Evolutionary conservation across 2,113 vertebrate species (phyloP).

Genomic region (Cyprinodon brontotheroides): DNA sequence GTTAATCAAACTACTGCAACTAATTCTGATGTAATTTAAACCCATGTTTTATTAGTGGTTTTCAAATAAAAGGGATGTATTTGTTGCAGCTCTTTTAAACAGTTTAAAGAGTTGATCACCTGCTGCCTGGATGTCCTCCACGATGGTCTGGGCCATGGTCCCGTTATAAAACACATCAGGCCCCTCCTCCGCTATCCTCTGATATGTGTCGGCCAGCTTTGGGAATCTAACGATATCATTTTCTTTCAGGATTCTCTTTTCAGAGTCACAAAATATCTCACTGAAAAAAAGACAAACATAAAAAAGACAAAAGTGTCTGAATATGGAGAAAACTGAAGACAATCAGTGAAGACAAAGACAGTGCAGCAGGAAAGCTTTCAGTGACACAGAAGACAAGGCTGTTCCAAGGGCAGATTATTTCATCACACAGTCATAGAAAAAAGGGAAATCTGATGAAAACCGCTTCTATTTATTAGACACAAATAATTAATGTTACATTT

Average conservation of each 20-base stretch:
- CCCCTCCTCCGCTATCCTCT: conserved; percentile 88
- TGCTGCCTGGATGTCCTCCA: conserved; percentile 85
- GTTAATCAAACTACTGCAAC: no score
- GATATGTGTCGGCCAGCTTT: conserved; percentile 86
- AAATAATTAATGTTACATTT: not conserved
- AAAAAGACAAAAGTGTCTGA: not conserved
- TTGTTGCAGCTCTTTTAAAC: not conserved
- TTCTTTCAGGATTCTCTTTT: conserved; percentile 85
- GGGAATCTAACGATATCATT: conserved; percentile 86
- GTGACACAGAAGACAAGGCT: not conserved
- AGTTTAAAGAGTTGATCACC: conserved; percentile 63
- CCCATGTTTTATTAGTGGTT: not conserved
- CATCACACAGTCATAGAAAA: not conserved
- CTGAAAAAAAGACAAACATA: conserved; percentile 50
- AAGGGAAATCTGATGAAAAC: not conserved
- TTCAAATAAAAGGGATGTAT: not conserved
- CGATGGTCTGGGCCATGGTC: conserved; percentile 86
- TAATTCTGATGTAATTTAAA: no score
- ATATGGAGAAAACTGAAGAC: conserved; percentile 11
- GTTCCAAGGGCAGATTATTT: not conserved
- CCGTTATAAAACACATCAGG: conserved; percentile 91
- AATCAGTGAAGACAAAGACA: not conserved
- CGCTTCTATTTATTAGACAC: not conserved
- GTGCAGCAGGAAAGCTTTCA: not conserved
- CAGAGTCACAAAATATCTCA: conserved; percentile 85